Base-by-base conservation (phyloP, 2,888 invertebrate species). In the Ennomos fuscantarius region DNA sequence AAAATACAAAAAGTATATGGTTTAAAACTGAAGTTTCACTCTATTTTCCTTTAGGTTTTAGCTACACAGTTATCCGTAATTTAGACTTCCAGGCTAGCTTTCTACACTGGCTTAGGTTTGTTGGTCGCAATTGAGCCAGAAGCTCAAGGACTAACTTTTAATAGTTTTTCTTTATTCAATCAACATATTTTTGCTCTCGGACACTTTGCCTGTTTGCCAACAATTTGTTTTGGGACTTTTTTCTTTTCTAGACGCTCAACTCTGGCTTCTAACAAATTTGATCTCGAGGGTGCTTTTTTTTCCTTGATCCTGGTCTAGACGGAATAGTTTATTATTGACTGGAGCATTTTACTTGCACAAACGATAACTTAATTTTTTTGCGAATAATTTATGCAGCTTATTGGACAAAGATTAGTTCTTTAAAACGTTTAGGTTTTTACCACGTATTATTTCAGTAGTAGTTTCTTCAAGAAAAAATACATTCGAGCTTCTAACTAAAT, bases 111-210 rank as follows among this genome's bases (percentile, higher is more conserved):
- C 70, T 76, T 66, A 75, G 76, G 81, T 81, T 78, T 81, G 82
- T 82, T 79, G 78, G 78, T 75, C 66, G 73, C 77, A 79, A 84
- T 78, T 80, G 81, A 86, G 82, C 81, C 81, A 79, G 84, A 84
- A 86, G 83, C 80, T 82, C 79, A 58, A 78, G 72, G 81, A 73
- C 71, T 74, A 90, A 91, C 83, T 91, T 91, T 89, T 90, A 91
- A 89, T 89, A 89, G 89, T 89, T 89, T 90, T 91, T 85, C 89
- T 87, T 89, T 89, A 89, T 91, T 89, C 89, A 89, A 91, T 91
- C 90, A 91, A 89, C 90, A 90, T 90, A 89, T 89, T 89, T 90
- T 89, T 79, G 84, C 83, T 86, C 81, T 84, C 81, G 84, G 89
- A 88, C 89, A 89, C 88, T 89, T 88, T 82, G 81, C 81, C 78